Evolutionary conservation across 2,888 invertebrate genomes (phyloP), one percentile per base, ranked within the genome.

Genomic region (Pterostichus madidus): DNA sequence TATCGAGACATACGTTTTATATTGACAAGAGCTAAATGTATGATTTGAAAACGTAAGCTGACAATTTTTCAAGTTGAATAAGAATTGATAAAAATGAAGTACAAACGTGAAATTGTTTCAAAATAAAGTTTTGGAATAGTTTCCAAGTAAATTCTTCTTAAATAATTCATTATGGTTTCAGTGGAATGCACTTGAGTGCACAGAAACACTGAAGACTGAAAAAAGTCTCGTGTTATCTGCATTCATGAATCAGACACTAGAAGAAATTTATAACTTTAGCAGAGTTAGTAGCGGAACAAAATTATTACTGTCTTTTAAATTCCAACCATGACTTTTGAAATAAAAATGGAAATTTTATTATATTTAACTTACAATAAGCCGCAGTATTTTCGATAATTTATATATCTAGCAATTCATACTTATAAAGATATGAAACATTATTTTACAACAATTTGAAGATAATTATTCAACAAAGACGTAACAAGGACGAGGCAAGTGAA

Each of bases 81-180:
- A 59, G 8, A 11, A 31, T 56, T 56, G 24, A 24, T 24, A 39
- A 39, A 39, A 7, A 49, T 13, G 8, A 32, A 35, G n/a, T 64
- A 35, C n/a, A 1, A 64, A 32, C 35, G 64, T 35, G 64, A 32
- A 64, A 64, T 64, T 35, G 11, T 13, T 64, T 11, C 10, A n/a
- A 64, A 64, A 35, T 5, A 13, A 31, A 15, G 15, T 5, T 10
- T 64, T 64, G 46, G 13, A 44, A 71, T 71, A 71, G 46, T 71
- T 68, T 46, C 17, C 71, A 24, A 49, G 44, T 17, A 71, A 15
- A 71, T 71, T 71, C 46, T 71, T 17, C 31, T 46, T 68, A 71
- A 71, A 71, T 17, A 46, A 71, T 71, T 46, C 46, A 71, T 17
- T 24, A 13, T 1, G 17, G 46, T 46, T 46, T n/a, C 24, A 46